Percentiles rank a stretch among this genome's conserved stretches.
phyloP scores from a whole-genome alignment of 2,888 invertebrate genomes.

The Xestia xanthographa region DNA sequence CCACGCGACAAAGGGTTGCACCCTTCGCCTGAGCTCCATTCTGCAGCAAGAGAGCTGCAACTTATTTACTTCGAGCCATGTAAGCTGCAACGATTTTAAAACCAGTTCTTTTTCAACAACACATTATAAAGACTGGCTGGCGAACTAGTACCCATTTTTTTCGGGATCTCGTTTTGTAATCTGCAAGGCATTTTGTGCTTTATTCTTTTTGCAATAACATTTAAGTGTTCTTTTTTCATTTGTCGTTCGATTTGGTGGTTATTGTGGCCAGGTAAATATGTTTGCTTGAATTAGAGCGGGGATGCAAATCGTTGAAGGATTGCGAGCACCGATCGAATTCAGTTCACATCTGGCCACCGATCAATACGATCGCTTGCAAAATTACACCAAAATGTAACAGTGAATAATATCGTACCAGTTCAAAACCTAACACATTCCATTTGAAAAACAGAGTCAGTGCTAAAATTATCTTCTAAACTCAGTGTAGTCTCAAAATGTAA shows the following conservation, averaged over 20 bases:
- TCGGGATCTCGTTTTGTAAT: constrained; percentile 26
- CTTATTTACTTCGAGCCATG: constrained; percentile 70
- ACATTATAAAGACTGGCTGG: constrained; percentile 64
- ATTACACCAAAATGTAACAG: constrained; percentile 44
- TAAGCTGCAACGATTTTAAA: constrained; percentile 63
- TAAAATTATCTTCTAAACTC: background rate
- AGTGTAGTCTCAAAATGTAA: constrained; percentile 7
- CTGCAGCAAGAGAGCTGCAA: constrained; percentile 81
- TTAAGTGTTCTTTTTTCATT: constrained; percentile 4
- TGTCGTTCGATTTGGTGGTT: background rate
- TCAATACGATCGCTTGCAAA: constrained; percentile 59
- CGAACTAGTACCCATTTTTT: constrained; percentile 48
- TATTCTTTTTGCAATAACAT: constrained; percentile 35
- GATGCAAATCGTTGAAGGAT: constrained; percentile 66
- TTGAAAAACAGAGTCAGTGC: constrained; percentile 9
- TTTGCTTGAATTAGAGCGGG: constrained; percentile 62
- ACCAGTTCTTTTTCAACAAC: constrained; percentile 59
- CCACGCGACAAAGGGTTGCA: constrained; percentile 76
- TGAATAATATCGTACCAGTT: background rate
- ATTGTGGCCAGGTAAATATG: constrained; percentile 50
- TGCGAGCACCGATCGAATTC: constrained; percentile 56
- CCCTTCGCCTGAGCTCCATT: constrained; percentile 83
- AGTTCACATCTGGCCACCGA: constrained; percentile 62
- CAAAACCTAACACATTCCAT: background rate
- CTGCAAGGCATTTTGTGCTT: constrained; percentile 37